Conservation (phyloP, 2,113 vertebrate species). For the Bufo bufo region DNA sequence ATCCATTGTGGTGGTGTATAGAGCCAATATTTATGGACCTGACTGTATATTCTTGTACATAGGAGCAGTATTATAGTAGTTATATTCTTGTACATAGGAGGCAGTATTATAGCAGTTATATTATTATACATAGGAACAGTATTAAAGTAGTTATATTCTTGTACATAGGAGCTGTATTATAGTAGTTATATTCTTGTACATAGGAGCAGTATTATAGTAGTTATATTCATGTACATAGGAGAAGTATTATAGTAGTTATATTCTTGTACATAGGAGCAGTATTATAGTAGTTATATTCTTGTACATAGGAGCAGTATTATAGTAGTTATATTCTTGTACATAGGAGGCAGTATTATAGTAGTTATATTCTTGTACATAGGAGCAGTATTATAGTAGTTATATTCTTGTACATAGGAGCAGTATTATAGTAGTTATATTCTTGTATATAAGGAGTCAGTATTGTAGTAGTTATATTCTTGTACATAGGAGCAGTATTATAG, state of each 20-base stretch:
- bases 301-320: background rate
- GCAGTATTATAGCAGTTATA: too few species aligned
- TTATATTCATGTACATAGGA: background rate
- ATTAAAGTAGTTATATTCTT: background rate
- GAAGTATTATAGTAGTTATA: background rate
- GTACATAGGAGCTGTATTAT: background rate
- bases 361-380: background rate
- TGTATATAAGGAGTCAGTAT: background rate
- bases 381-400: background rate
- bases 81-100: background rate
- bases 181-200: background rate
- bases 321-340: background rate
- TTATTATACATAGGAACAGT: too few species aligned
- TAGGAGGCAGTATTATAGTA: background rate
- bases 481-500: too few species aligned
- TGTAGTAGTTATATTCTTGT: too few species aligned
- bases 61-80: background rate
- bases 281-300: constrained; percentile 12
- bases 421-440: constrained; percentile 8
- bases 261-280: too few species aligned
- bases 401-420: background rate
- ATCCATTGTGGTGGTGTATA: too few species aligned
- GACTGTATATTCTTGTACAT: too few species aligned
- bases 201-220: background rate
- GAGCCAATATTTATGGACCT: too few species aligned